A percentile compares a stretch with the other conserved stretches of the same genome.
phyloP scores from a whole-genome alignment of 2,797 vertebrate genomes.

The Phylloscopus collybita region DNA sequence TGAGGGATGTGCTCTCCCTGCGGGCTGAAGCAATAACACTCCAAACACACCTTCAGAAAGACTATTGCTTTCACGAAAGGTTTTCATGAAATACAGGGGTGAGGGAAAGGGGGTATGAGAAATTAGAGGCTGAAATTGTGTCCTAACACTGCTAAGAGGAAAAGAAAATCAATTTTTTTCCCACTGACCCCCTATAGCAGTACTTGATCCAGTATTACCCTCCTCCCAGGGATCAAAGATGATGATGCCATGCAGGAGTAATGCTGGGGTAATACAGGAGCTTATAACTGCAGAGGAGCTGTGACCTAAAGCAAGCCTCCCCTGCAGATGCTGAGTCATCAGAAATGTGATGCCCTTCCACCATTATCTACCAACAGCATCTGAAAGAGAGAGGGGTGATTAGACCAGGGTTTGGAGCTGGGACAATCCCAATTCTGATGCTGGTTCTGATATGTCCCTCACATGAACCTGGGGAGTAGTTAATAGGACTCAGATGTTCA shows the following conservation, averaged over 20 bases:
- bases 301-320: conserved; percentile 16
- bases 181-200: background rate
- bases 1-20: background rate
- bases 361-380: conserved; percentile 9
- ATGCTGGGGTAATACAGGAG: background rate
- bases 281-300: background rate
- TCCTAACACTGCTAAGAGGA: background rate
- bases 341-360: background rate
- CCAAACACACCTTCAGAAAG: background rate
- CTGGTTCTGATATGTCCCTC: background rate
- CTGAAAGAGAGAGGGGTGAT: conserved; percentile 4
- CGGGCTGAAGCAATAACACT: background rate
- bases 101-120: background rate
- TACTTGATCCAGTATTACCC: background rate
- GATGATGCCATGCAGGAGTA: background rate
- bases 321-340: conserved; percentile 34
- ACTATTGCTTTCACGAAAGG: background rate
- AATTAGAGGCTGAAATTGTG: conserved; percentile 11
- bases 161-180: background rate
- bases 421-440: background rate
- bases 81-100: background rate
- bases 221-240: background rate
- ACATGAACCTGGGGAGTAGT: background rate
- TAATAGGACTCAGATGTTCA: conserved; percentile 8
- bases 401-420: background rate